These are phyloP conservation scores for Drosophila pseudotalamancana DNA, from an alignment of 2,888 invertebrate genomes.

Conservation along the genomic window DNA sequence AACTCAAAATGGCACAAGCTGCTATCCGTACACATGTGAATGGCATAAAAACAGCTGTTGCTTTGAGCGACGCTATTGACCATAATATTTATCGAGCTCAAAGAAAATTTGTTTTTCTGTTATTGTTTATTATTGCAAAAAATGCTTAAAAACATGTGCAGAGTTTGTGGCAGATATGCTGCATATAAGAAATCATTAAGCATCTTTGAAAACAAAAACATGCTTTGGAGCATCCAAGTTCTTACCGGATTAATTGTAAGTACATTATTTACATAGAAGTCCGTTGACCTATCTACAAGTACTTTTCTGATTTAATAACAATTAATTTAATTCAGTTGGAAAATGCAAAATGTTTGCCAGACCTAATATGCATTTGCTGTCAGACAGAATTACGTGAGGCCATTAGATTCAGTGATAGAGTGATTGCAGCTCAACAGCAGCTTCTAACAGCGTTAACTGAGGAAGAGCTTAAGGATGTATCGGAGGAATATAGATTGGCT, in stretches of 20 bases:
- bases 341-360: slow-evolving; percentile 32
- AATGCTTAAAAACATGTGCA: slow-evolving; percentile 51
- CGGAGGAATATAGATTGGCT: slow-evolving; percentile 28
- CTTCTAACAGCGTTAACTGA: slow-evolving; percentile 34
- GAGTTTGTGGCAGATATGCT: slow-evolving; percentile 46
- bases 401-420: slow-evolving; percentile 47
- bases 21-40: slow-evolving; percentile 29
- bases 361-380: slow-evolving; percentile 53
- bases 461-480: slow-evolving; percentile 30
- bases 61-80: slow-evolving; percentile 23
- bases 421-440: slow-evolving; percentile 44
- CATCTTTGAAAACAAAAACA: slow-evolving; percentile 39
- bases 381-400: slow-evolving; percentile 47
- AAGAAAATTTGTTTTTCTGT: background rate
- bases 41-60: slow-evolving; percentile 33
- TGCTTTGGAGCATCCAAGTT: slow-evolving; percentile 41
- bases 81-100: slow-evolving; percentile 5
- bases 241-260: slow-evolving; percentile 46
- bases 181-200: slow-evolving; percentile 31
- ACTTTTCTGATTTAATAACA: background rate
- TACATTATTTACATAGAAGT: background rate
- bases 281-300: background rate
- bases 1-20: background rate
- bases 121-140: slow-evolving; percentile 1
- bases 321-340: slow-evolving; percentile 29